Percentiles rank a stretch among this genome's conserved stretches.
Conservation (phyloP, 2,113 vertebrate genomes). For the Pygoscelis adeliae region DNA sequence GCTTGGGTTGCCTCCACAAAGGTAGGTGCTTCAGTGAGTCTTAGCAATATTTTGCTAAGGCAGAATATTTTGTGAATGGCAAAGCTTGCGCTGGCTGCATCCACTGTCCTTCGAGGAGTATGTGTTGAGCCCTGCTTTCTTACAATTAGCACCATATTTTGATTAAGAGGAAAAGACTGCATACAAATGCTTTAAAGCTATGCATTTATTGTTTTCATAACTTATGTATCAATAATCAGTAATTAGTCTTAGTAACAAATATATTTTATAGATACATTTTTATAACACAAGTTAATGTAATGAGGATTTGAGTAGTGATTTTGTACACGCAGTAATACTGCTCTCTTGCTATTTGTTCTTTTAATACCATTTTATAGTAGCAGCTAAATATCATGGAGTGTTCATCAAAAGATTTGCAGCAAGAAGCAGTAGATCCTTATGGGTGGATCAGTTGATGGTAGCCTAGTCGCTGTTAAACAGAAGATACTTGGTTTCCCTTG, state of each 20-base stretch:
- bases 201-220: neutral
- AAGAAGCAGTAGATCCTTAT: neutral
- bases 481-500: neutral
- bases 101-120: fast-evolving
- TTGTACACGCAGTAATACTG: neutral
- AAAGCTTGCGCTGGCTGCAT: neutral
- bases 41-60: neutral
- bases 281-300: neutral
- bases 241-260: neutral
- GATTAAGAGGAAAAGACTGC: neutral
- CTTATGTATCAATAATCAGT: neutral
- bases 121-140: neutral
- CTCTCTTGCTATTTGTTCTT: neutral
- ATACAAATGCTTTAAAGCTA: neutral
- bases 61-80: neutral
- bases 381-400: neutral
- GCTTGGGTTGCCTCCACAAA: neutral
- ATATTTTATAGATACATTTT: neutral
- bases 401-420: neutral
- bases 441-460: neutral
- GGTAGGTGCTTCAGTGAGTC: neutral
- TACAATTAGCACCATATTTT: neutral
- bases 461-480: neutral
- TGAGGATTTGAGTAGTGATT: neutral
- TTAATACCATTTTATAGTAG: neutral